Base-by-base conservation (phyloP, 1,140 invertebrate genomes). In the Drosophila arizonae region DNA sequence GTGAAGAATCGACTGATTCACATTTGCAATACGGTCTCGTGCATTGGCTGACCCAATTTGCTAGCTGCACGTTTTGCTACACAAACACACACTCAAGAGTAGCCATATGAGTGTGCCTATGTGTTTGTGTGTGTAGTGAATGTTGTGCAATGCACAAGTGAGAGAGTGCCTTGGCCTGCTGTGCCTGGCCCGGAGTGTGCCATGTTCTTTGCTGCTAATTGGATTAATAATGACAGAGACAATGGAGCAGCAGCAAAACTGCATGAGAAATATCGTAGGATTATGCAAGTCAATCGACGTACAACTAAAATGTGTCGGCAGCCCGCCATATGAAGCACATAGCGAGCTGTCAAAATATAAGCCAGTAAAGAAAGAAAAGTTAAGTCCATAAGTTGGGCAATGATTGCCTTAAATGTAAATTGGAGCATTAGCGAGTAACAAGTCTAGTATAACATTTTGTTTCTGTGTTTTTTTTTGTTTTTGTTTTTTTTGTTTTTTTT, bases 211-310 rank as follows among this genome's bases (percentile, higher is more conserved):
- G 79, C 73, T 79, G 63, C 68, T 84, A 84, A 84, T 84, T 84
- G 80, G 80, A 84, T 84, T 84, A 84, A 77, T 84, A 84, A 84
- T 84, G 81, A 85, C 76, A 84, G 81, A 79, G 80, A 84, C 81
- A 84, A 82, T 82, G 80, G 76, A 67, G 65, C 66, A 65, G 36
- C 66, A 63, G 63, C 76, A 63, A 45, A 26, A 21, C 46, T 78
- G 60, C 65, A 50, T 61, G 66, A 84, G 55, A 72, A 76, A 76
- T 84, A 71, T 79, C 72, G 76, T 66, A 50, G 57, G 76, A 82
- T 82, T 82, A 84, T 84, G 80, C 69, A 82, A 82, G 57, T 9
- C 71, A 62, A 73, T 73, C 66, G 71, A 63, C 71, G 30, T 50
- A 11, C 57, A 39, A 28, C 60, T 39, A 41, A 62, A 48, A 62